Conservation (phyloP, 2,888 invertebrate genomes). For the Hesperia comma region DNA sequence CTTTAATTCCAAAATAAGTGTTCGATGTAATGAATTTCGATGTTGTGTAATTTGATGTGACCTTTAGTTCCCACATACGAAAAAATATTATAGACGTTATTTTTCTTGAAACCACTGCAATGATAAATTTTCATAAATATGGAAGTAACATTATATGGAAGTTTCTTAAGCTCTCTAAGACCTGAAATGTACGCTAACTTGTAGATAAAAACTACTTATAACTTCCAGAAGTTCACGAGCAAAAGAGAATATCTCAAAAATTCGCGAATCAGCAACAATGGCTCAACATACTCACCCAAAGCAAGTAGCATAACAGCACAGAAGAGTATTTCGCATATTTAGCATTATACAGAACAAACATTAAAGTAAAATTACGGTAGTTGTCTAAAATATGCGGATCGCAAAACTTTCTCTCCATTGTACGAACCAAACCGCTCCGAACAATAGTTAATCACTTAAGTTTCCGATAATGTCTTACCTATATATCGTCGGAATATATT, state of each 20-base stretch:
- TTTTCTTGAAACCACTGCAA: too few relatives aligned
- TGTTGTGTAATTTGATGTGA: too few relatives aligned
- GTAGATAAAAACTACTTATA: too few relatives aligned
- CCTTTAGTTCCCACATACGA: too few relatives aligned
- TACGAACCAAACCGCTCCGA: slow-evolving; percentile 51
- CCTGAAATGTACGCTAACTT: too few relatives aligned
- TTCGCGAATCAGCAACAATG: neutral
- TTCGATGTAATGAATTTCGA: too few relatives aligned
- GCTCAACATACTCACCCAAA: neutral
- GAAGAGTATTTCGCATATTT: slow-evolving; percentile 33
- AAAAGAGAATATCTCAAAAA: neutral
- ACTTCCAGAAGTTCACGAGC: too few relatives aligned
- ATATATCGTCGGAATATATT: slow-evolving; percentile 36
- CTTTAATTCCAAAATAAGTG: too few relatives aligned
- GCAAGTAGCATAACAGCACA: slow-evolving; percentile 1
- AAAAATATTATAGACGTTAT: too few relatives aligned
- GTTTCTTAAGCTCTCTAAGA: too few relatives aligned
- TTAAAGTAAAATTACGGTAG: slow-evolving; percentile 60
- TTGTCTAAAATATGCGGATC: slow-evolving; percentile 65
- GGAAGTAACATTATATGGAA: too few relatives aligned
- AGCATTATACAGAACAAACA: slow-evolving; percentile 40
- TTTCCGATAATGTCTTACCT: slow-evolving; percentile 66
- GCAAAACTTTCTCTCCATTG: slow-evolving; percentile 63
- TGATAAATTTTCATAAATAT: too few relatives aligned
- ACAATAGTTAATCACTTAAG: slow-evolving; percentile 75